phyloP scores from a whole-genome alignment of 1,140 invertebrate species.

The Dinoponera quadriceps region DNA sequence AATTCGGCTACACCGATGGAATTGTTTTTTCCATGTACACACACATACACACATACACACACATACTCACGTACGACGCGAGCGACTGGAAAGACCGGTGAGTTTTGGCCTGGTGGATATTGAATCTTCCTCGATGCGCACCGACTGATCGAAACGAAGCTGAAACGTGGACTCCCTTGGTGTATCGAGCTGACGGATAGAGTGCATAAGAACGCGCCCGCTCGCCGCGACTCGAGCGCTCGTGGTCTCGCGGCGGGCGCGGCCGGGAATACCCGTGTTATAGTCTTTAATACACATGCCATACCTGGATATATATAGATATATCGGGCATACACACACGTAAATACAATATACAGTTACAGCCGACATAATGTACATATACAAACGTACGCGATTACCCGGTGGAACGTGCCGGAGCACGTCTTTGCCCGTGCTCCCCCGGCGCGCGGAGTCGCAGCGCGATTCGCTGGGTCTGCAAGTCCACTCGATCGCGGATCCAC shows the following conservation, averaged over 20 bases:
- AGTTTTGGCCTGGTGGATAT: background rate
- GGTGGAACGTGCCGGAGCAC: slow-evolving; percentile 58
- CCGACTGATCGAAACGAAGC: background rate
- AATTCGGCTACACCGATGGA: too few relatives aligned
- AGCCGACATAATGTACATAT: slow-evolving; percentile 85
- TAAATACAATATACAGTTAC: slow-evolving; percentile 80
- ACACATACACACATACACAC: too few relatives aligned
- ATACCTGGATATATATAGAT: slow-evolving; percentile 81
- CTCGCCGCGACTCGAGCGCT: slow-evolving; percentile 17
- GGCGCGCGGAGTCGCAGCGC: slow-evolving; percentile 61
- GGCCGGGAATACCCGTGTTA: slow-evolving; percentile 55
- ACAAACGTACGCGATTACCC: slow-evolving; percentile 80
- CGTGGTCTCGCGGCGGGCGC: slow-evolving; percentile 19
- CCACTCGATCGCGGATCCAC: slow-evolving; percentile 77
- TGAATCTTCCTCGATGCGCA: background rate
- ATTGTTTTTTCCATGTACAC: too few relatives aligned
- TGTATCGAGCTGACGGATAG: slow-evolving; percentile 18
- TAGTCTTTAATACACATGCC: slow-evolving; percentile 80
- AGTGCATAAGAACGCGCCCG: background rate
- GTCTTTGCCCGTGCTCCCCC: slow-evolving; percentile 50
- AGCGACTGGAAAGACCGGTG: background rate
- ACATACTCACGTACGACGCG: too few relatives aligned
- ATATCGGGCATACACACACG: slow-evolving; percentile 85
- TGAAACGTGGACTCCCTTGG: slow-evolving; percentile 53
- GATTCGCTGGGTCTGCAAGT: slow-evolving; percentile 73